Percentiles rank a stretch among this genome's conserved stretches.
phyloP scores from a whole-genome alignment of 2,113 vertebrate genomes.

The Haemorhous mexicanus region DNA sequence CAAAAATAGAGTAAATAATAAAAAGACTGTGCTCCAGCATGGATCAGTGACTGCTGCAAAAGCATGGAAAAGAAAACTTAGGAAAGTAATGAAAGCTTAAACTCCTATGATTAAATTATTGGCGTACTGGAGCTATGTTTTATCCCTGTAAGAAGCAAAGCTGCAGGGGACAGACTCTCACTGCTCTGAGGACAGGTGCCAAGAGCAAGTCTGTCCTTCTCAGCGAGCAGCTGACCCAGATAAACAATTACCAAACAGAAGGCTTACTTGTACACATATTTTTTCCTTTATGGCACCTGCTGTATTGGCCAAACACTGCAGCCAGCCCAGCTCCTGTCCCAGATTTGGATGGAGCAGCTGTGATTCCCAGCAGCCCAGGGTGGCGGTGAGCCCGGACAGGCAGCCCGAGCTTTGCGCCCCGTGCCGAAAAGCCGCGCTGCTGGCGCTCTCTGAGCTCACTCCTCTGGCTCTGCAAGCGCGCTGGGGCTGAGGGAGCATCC shows the following conservation, averaged over 20 bases:
- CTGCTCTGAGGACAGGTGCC: not conserved
- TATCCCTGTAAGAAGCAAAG: not conserved
- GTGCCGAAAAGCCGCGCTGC: accelerated
- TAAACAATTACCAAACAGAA: conserved; percentile 6
- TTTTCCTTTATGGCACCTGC: conserved; percentile 27
- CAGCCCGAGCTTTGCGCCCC: accelerated
- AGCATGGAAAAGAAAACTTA: conserved; percentile 15
- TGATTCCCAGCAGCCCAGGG: not conserved
- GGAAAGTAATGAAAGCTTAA: conserved; percentile 24
- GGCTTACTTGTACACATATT: not conserved
- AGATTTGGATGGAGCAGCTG: not conserved
- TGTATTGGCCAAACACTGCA: not conserved
- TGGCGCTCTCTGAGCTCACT: accelerated
- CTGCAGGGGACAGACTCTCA: not conserved
- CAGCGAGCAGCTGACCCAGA: not conserved
- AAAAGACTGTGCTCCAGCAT: not conserved
- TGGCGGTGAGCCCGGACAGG: accelerated
- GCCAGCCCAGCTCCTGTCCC: not conserved
- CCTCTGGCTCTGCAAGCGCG: accelerated
- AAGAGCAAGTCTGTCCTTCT: conserved; percentile 28
- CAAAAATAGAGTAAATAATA: not conserved
- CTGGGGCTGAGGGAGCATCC: accelerated
- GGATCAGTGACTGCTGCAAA: not conserved
- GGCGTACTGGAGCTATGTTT: not conserved
- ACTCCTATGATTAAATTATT: not conserved